Base-by-base conservation (phyloP, 2,888 invertebrate genomes). In the Poecilus cupreus region DNA sequence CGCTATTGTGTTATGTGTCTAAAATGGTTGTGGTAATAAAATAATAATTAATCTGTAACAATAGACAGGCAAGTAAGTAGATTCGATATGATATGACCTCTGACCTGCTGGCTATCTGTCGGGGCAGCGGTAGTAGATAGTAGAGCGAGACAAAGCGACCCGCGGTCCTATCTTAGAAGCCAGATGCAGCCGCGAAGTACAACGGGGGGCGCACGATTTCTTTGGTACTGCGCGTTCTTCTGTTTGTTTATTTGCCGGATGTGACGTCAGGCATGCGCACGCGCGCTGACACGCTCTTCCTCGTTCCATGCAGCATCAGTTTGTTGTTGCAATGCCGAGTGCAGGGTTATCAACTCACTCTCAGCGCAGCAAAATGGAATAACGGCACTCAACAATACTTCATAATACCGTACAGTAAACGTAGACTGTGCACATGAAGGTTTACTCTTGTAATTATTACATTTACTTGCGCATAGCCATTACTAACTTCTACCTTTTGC, bases 11-110 rank as follows among this genome's bases (percentile, higher is more conserved):
- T n/a, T n/a, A n/a, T n/a, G n/a, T n/a, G n/a, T n/a, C n/a, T n/a
- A n/a, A n/a, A 32, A 3, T 32, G 0, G 3, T 20, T 20, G 18
- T 51, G 18, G 18, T 54, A 22, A 20, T n/a, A 13, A 60, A 60
- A 26, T 60, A 60, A 46, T 78, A 78, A 78, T 78, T 78, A 78
- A 78, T 64, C 46, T 64, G 64, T 78, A 78, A 78, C 78, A 57
- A 64, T 78, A 76, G 46, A 60, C 64, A 68, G 13, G 64, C 22
- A 68, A 39, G 32, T 43, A 51, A 70, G 70, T 64, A 24, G 68
- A 70, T 79, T 49, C 68, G 79, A 76, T 76, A 78, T 46, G 64
- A 64, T 60, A 68, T 49, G 51, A 68, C 79, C 70, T 70, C 16
- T 79, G 70, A 79, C 79, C 79, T 26, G 68, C 10, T 43, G 79